Evolutionary conservation across 2,888 invertebrate genomes (phyloP).

Genomic region (Halictus ligatus): DNA sequence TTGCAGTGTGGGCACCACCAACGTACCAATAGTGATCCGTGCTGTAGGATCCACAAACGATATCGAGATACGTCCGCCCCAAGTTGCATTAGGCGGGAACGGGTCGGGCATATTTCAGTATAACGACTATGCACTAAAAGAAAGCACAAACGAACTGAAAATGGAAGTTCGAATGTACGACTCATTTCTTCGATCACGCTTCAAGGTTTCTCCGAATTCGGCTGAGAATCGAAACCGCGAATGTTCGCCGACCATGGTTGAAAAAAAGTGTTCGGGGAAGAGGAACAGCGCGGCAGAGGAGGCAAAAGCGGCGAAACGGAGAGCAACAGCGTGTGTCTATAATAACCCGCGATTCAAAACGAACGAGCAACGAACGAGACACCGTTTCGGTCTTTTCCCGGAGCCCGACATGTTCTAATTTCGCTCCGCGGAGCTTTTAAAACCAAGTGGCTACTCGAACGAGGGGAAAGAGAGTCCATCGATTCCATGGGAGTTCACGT

Average conservation of each 20-base stretch:
- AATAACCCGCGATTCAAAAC: constrained; percentile 42
- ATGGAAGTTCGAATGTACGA: not conserved
- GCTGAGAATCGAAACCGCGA: not conserved
- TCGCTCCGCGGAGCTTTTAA: constrained; percentile 58
- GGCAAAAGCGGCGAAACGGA: not conserved
- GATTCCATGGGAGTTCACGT: constrained; percentile 62
- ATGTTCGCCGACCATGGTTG: not conserved
- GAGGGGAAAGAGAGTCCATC: constrained; percentile 43
- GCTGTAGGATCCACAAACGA: too few species aligned
- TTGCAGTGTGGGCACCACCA: too few species aligned
- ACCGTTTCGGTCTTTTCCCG: constrained; percentile 6
- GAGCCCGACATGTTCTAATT: constrained; percentile 54
- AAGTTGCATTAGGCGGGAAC: not conserved
- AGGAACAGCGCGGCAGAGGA: too few species aligned
- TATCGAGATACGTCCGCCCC: not conserved
- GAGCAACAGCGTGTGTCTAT: constrained; percentile 36
- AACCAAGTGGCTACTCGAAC: constrained; percentile 62
- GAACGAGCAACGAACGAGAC: constrained; percentile 53
- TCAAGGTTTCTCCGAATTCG: constrained; percentile 1
- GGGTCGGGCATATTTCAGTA: not conserved
- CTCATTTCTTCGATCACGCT: not conserved
- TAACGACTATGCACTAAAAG: too few species aligned
- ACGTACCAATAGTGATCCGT: too few species aligned
- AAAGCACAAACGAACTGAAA: not conserved
- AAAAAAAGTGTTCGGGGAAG: not conserved